phyloP scores from a whole-genome alignment of 2,888 invertebrate genomes.

The Lycaena phlaeas region DNA sequence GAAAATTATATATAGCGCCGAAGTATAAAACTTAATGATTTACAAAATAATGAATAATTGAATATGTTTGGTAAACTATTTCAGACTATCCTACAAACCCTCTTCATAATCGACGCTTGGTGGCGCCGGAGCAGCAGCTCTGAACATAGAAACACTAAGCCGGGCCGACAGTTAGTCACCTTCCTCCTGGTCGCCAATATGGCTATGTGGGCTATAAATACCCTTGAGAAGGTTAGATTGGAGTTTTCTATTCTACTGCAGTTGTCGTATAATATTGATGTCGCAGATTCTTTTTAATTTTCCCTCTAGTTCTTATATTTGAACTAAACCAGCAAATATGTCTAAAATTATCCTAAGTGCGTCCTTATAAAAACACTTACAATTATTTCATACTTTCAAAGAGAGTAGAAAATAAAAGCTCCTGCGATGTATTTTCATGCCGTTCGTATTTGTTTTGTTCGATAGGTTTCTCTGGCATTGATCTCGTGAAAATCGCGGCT shows the following conservation, averaged over 20 bases:
- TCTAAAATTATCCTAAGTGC: no score
- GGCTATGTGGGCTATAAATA: conserved; percentile 90
- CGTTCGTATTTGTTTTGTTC: conserved; percentile 1
- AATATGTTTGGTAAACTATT: background rate
- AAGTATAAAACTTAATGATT: no score
- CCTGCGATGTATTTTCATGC: background rate
- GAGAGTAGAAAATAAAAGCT: no score
- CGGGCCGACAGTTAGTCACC: conserved; percentile 88
- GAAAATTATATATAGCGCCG: no score
- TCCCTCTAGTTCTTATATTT: no score
- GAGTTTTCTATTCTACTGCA: no score
- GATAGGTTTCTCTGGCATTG: conserved; percentile 3
- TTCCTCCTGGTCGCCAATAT: conserved; percentile 87
- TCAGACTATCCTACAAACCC: conserved; percentile 82
- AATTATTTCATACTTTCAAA: no score
- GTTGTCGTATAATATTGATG: no score
- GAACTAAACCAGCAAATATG: no score
- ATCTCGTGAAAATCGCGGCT: background rate
- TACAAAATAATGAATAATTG: no score
- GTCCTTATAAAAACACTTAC: no score
- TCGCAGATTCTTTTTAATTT: no score
- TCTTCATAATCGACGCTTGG: conserved; percentile 83
- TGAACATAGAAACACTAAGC: conserved; percentile 81
- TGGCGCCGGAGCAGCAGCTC: conserved; percentile 82
- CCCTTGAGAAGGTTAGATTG: conserved; percentile 74